Evolutionary conservation across 2,113 vertebrate genomes (phyloP).

Genomic region (Alaudala cheleensis): DNA sequence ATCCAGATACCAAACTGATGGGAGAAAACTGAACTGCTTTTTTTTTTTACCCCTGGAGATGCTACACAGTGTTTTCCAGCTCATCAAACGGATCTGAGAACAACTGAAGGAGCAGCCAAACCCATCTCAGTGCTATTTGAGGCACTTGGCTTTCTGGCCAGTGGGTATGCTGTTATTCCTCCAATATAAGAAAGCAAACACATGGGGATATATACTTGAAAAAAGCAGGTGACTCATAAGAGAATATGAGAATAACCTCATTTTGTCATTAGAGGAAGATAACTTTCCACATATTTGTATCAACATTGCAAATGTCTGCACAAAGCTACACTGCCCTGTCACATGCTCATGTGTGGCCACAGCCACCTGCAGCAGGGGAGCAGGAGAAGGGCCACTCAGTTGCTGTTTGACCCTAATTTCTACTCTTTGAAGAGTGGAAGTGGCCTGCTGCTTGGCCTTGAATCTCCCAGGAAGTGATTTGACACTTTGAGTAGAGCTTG

Average conservation of each 20-base stretch:
- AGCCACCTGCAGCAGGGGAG: neutral
- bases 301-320: slow-evolving; percentile 9
- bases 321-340: neutral
- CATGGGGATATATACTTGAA: neutral
- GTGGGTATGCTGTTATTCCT: neutral
- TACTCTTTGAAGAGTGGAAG: neutral
- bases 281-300: slow-evolving; percentile 18
- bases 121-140: neutral
- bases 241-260: slow-evolving; percentile 32
- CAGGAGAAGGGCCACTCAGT: neutral
- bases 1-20: neutral
- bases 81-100: neutral
- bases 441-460: neutral
- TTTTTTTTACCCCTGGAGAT: neutral
- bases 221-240: slow-evolving; percentile 55
- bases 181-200: slow-evolving; percentile 2
- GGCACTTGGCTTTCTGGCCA: neutral
- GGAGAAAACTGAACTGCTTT: neutral
- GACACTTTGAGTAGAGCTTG: neutral
- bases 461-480: neutral
- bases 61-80: neutral
- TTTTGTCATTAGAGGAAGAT: slow-evolving; percentile 59
- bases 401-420: neutral
- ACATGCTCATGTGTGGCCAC: fast-evolving
- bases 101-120: neutral